Percentiles rank a stretch among this genome's conserved stretches.
phyloP scores from a whole-genome alignment of 2,888 invertebrate species.

The Ceratothoa steindachneri region DNA sequence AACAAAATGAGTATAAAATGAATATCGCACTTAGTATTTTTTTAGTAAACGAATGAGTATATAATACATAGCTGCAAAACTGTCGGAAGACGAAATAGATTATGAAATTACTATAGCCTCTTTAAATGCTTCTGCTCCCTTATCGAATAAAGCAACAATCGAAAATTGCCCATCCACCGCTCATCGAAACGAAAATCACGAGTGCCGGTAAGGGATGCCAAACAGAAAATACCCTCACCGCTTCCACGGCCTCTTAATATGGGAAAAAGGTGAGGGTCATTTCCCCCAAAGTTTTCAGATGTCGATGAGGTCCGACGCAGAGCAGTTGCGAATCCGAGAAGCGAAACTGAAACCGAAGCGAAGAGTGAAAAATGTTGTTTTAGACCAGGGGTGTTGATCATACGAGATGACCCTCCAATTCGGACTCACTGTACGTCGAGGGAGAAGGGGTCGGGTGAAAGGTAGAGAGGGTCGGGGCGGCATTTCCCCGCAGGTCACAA shows the following conservation, averaged over 20 bases:
- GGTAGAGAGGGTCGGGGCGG: slow-evolving; percentile 31
- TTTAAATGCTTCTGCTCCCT: background rate
- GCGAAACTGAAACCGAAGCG: background rate
- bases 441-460: slow-evolving; percentile 41
- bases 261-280: too few relatives aligned
- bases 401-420: slow-evolving; percentile 44
- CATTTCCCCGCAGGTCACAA: slow-evolving; percentile 27
- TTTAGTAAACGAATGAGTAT: background rate
- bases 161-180: background rate
- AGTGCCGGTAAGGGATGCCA: background rate
- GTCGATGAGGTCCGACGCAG: background rate
- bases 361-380: background rate
- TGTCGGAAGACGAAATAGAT: background rate
- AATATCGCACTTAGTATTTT: background rate
- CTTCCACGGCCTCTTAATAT: background rate
- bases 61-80: background rate
- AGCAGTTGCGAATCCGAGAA: too few relatives aligned
- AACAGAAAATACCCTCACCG: background rate
- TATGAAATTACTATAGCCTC: background rate
- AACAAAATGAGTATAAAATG: background rate
- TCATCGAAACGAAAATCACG: too few relatives aligned
- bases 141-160: background rate
- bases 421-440: slow-evolving; percentile 32
- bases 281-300: too few relatives aligned
- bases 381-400: slow-evolving; percentile 22